Percentiles rank a stretch among this genome's conserved stretches.
Evolutionary conservation across 2,797 vertebrate genomes (phyloP).

Genomic region (Melanotaenia boesemani): DNA sequence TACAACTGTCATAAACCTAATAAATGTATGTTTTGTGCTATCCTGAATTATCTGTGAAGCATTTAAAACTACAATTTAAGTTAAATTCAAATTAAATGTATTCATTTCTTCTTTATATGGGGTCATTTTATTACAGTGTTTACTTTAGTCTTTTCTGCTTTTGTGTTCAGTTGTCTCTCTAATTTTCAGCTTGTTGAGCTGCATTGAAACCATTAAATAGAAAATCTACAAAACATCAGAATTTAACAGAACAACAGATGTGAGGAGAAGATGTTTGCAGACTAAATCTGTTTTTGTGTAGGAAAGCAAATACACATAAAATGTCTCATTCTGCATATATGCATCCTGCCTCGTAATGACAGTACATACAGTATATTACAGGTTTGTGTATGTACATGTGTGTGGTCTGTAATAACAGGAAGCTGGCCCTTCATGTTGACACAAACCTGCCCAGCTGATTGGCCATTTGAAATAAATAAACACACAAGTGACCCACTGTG

Average conservation of each 20-base stretch:
- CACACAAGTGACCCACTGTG: constrained; percentile 59
- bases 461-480: constrained; percentile 80
- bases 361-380: constrained; percentile 48
- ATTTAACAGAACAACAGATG: constrained; percentile 10
- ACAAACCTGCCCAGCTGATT: constrained; percentile 74
- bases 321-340: constrained; percentile 16
- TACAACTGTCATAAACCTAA: background rate
- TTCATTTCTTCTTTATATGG: background rate
- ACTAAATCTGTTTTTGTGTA: background rate
- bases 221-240: constrained; percentile 27
- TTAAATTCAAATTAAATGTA: background rate
- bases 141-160: background rate
- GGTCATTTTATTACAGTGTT: background rate
- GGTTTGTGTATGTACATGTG: constrained; percentile 54
- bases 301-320: constrained; percentile 8
- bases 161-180: background rate
- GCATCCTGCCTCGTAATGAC: constrained; percentile 33
- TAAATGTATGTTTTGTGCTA: background rate
- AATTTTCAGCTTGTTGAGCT: background rate
- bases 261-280: constrained; percentile 23
- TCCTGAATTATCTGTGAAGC: background rate
- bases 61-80: background rate
- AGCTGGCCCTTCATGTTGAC: constrained; percentile 76
- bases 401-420: constrained; percentile 84
- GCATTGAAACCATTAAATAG: background rate